phyloP scores from a whole-genome alignment of 2,888 invertebrate species.

The Rhamnusium bicolor region DNA sequence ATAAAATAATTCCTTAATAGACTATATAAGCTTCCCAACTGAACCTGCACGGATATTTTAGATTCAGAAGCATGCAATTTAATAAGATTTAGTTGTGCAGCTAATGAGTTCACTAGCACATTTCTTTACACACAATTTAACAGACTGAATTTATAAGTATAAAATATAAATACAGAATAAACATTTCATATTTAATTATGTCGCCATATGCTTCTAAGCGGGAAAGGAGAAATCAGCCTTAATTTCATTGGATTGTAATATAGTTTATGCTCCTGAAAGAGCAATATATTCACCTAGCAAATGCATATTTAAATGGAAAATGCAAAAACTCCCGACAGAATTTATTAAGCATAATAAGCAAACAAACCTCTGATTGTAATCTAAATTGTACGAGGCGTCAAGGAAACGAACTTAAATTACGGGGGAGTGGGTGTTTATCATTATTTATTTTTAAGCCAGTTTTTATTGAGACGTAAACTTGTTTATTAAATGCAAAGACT shows the following conservation, averaged over 20 bases:
- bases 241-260: not conserved
- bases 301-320: constrained; percentile 8
- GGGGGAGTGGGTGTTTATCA: constrained; percentile 7
- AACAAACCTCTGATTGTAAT: constrained; percentile 13
- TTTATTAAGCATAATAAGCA: constrained; percentile 10
- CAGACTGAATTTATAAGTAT: not conserved
- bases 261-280: constrained; percentile 4
- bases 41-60: not conserved
- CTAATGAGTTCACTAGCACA: no score
- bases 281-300: constrained; percentile 7
- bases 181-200: constrained; percentile 1
- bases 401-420: constrained; percentile 16
- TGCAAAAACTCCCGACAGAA: not conserved
- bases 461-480: constrained; percentile 20
- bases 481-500: constrained; percentile 11
- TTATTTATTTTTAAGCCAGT: constrained; percentile 23
- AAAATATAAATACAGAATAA: not conserved
- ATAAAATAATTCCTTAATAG: not conserved
- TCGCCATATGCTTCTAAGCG: not conserved
- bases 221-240: not conserved
- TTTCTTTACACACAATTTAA: not conserved
- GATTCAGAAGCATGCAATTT: not conserved
- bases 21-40: not conserved
- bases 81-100: not conserved
- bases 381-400: constrained; percentile 19